Percentiles rank a stretch among this genome's conserved stretches.
Evolutionary conservation across 1,140 invertebrate species (phyloP).

Genomic region (Pogonus chalceus): DNA sequence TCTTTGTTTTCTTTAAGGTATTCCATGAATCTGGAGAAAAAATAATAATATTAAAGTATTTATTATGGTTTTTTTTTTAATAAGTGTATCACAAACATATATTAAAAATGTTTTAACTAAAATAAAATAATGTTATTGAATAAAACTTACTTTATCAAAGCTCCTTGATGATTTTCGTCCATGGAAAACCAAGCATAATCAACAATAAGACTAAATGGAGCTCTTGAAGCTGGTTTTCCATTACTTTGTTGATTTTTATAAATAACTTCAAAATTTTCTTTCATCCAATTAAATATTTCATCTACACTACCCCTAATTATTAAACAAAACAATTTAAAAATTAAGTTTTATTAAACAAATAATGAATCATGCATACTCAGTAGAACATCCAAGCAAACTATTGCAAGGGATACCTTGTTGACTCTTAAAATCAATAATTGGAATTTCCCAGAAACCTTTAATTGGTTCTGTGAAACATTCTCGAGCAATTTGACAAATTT

Average conservation of each 20-base stretch:
- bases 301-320: background rate
- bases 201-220: background rate
- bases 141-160: background rate
- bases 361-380: slow-evolving; percentile 31
- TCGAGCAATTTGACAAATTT: slow-evolving; percentile 47
- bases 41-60: too few species aligned
- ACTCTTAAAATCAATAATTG: slow-evolving; percentile 50
- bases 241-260: background rate
- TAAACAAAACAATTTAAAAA: background rate
- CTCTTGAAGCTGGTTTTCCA: too few species aligned
- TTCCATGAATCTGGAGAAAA: background rate
- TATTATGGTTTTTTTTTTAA: too few species aligned
- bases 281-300: background rate
- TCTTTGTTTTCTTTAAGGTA: background rate
- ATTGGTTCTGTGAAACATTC: slow-evolving; percentile 51
- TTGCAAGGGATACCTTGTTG: slow-evolving; percentile 40
- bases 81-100: too few species aligned
- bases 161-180: background rate
- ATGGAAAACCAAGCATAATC: background rate
- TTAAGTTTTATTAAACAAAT: background rate
- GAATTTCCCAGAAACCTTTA: slow-evolving; percentile 50
- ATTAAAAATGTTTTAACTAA: too few species aligned
- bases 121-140: too few species aligned
- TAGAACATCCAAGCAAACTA: slow-evolving; percentile 48
- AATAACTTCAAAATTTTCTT: background rate